phyloP scores from a whole-genome alignment of 2,888 invertebrate species.

The Caenorhabditis becei region DNA sequence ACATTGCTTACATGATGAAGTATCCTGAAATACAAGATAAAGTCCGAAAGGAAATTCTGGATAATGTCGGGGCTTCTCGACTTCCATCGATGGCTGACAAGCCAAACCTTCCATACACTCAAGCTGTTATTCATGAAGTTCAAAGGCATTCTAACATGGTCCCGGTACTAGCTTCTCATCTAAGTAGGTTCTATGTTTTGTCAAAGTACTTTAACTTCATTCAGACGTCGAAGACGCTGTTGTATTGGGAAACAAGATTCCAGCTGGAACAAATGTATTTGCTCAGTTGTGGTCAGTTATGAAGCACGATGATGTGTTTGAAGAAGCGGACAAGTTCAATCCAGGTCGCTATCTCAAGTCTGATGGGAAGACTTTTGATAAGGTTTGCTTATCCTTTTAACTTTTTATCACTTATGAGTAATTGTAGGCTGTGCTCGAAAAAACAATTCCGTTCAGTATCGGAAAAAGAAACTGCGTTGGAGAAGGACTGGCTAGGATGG shows the following conservation, averaged over 20 bases:
- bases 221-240: conserved; percentile 41
- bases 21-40: conserved; percentile 53
- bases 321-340: conserved; percentile 57
- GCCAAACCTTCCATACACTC: conserved; percentile 55
- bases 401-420: neutral
- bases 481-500: conserved; percentile 68
- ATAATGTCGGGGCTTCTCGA: conserved; percentile 59
- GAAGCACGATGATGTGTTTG: conserved; percentile 56
- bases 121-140: conserved; percentile 61
- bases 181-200: neutral
- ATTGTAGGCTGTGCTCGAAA: conserved; percentile 63
- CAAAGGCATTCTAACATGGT: conserved; percentile 67
- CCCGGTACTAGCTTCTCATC: conserved; percentile 48
- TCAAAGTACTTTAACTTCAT: neutral
- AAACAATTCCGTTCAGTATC: conserved; percentile 65
- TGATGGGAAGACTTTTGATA: conserved; percentile 61
- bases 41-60: conserved; percentile 61
- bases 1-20: conserved; percentile 61
- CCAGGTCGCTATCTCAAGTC: conserved; percentile 68
- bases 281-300: conserved; percentile 60
- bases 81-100: conserved; percentile 64
- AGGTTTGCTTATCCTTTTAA: conserved; percentile 15
- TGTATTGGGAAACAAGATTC: conserved; percentile 39
- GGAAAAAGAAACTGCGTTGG: conserved; percentile 70
- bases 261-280: conserved; percentile 41